phyloP scores from a whole-genome alignment of 1,140 invertebrate species.

The Dermatophagoides farinae region DNA sequence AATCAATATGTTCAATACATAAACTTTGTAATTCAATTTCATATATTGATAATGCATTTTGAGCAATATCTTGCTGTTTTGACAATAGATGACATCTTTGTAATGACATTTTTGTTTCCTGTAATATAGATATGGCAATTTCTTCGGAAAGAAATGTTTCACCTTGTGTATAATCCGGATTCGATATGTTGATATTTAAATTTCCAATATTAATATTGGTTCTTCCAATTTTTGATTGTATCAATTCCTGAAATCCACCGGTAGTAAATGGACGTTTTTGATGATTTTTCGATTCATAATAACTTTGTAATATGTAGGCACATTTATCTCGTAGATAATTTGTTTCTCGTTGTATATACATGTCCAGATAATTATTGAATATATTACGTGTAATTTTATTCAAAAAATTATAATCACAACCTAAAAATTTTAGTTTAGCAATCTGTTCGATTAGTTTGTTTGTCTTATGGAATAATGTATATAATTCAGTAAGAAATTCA shows the following conservation, averaged over 20 bases:
- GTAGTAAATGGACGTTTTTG: constrained; percentile 66
- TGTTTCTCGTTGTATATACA: constrained; percentile 52
- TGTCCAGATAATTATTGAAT: constrained; percentile 54
- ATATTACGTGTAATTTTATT: constrained; percentile 59
- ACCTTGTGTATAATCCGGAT: constrained; percentile 50
- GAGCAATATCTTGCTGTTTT: constrained; percentile 47
- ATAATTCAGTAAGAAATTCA: constrained; percentile 64
- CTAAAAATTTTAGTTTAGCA: constrained; percentile 45
- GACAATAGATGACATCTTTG: constrained; percentile 70
- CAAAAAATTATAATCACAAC: constrained; percentile 54
- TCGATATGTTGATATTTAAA: constrained; percentile 41
- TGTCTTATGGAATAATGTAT: constrained; percentile 57
- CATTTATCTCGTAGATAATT: constrained; percentile 53
- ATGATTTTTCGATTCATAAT: constrained; percentile 83
- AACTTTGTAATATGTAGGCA: constrained; percentile 48
- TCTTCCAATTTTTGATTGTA: constrained; percentile 51
- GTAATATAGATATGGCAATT: constrained; percentile 74
- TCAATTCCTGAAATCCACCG: constrained; percentile 67
- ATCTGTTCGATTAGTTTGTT: constrained; percentile 49
- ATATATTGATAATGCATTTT: constrained; percentile 60
- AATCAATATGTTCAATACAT: constrained; percentile 80
- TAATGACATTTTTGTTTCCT: constrained; percentile 75
- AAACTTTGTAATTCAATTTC: constrained; percentile 69
- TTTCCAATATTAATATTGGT: constrained; percentile 40
- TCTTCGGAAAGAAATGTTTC: constrained; percentile 94